phyloP scores from a whole-genome alignment of 2,888 invertebrate species.

The Sinopyrophorus schimmeli region DNA sequence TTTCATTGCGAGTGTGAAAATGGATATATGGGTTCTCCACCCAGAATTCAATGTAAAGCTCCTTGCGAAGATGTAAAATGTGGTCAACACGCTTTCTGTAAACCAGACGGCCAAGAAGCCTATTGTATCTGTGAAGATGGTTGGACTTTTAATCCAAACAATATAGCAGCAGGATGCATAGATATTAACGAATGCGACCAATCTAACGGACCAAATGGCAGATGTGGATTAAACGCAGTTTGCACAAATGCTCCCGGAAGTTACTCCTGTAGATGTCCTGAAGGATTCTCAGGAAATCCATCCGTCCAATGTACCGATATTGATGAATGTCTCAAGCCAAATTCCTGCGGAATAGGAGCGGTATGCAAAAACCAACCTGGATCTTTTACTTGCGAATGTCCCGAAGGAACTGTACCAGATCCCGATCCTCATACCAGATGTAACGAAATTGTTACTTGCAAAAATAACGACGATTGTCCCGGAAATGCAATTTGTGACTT shows the following conservation, averaged over 20 bases:
- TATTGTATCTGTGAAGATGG: slow-evolving; percentile 92
- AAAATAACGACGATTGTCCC: slow-evolving; percentile 76
- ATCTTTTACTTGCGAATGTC: slow-evolving; percentile 78
- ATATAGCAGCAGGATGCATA: slow-evolving; percentile 86
- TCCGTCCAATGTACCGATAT: slow-evolving; percentile 79
- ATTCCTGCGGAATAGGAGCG: slow-evolving; percentile 79
- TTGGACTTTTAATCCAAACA: slow-evolving; percentile 88
- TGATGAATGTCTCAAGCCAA: slow-evolving; percentile 75
- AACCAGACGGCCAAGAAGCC: slow-evolving; percentile 85
- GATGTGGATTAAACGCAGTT: slow-evolving; percentile 81
- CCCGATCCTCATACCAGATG: slow-evolving; percentile 83
- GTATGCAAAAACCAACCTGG: slow-evolving; percentile 79
- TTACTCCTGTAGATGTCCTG: slow-evolving; percentile 79
- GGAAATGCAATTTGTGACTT: slow-evolving; percentile 86
- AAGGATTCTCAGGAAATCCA: slow-evolving; percentile 85
- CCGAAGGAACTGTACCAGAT: slow-evolving; percentile 78
- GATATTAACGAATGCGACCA: slow-evolving; percentile 91
- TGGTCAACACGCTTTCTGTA: slow-evolving; percentile 85
- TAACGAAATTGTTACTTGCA: slow-evolving; percentile 79
- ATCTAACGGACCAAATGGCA: slow-evolving; percentile 74
- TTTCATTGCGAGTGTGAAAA: slow-evolving; percentile 80
- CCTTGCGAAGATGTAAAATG: slow-evolving; percentile 92
- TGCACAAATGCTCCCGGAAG: slow-evolving; percentile 82
- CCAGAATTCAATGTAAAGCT: slow-evolving; percentile 78
- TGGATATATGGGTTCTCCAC: slow-evolving; percentile 83